Evolutionary conservation across 2,113 vertebrate genomes (phyloP), one percentile per base, ranked within the genome.

Genomic region (Rhynchomys soricoides): DNA sequence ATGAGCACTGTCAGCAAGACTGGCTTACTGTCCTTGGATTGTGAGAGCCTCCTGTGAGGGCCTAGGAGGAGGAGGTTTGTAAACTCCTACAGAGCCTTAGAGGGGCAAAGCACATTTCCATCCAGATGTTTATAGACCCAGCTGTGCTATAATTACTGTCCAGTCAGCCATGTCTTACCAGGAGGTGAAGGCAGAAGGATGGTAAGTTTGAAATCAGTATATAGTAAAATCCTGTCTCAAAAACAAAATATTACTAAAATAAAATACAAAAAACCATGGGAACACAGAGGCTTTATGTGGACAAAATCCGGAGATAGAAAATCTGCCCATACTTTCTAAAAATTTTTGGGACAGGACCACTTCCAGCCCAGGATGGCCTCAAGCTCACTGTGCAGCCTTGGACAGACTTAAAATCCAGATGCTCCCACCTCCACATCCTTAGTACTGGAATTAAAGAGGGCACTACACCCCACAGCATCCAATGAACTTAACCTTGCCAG

Each of bases 261-360:
- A 87, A 21, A 82, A 90, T 34, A 83, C 87, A 91, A 37, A 24
- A 93, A 78, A 7, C 43, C 86, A 86, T n/a, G 34, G 31, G 24
- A 91, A 83, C 45, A 66, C 16, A 57, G 73, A 40, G 16, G 11
- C 13, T 73, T 81, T 92, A 77, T 77, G 21, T 90, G 59, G 70
- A 89, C n/a, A 89, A 96, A 89, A 96, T 87, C 81, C 43, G 37
- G 15, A 96, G 92, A 95, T 0, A 95, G 19, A 75, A 75, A 75
- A 62, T 43, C n/a, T 43, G 13, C 55, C 24, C n/a, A 59, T 7
- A 22, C 21, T 21, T n/a, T 81, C 24, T 1, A 13, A 81, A n/a
- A 81, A n/a, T n/a, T 57, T n/a, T n/a, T 40, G 79, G 52, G 37
- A 13, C 34, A 24, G 78, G 21, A 24, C 78, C 21, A 57, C 52